Evolutionary conservation across 1,140 invertebrate species (phyloP).

Genomic region (Drosophila melanica): DNA sequence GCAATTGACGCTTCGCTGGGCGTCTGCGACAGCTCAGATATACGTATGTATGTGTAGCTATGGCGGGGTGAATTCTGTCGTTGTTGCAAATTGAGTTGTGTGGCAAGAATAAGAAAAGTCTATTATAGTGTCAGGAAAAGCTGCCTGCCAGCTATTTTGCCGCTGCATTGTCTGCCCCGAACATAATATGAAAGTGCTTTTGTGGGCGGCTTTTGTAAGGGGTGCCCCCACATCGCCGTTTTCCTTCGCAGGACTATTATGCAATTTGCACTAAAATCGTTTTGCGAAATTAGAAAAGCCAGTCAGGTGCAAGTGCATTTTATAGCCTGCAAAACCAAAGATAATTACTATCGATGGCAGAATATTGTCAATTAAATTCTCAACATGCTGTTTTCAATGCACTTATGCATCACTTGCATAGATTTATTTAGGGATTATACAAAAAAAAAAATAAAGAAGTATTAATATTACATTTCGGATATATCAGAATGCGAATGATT

Average conservation of each 20-base stretch:
- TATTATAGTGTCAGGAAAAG: slow-evolving; percentile 67
- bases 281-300: slow-evolving; percentile 76
- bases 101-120: slow-evolving; percentile 81
- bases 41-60: slow-evolving; percentile 9
- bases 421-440: slow-evolving; percentile 47
- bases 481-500: slow-evolving; percentile 2
- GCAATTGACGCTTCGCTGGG: slow-evolving; percentile 81
- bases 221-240: slow-evolving; percentile 34
- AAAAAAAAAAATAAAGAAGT: slow-evolving; percentile 2
- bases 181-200: slow-evolving; percentile 47
- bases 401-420: slow-evolving; percentile 62
- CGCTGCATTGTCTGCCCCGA: slow-evolving; percentile 68
- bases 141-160: slow-evolving; percentile 72
- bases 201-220: slow-evolving; percentile 67
- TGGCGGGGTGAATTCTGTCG: not conserved
- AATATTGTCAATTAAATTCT: not conserved
- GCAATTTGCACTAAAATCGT: slow-evolving; percentile 78
- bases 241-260: slow-evolving; percentile 37
- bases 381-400: slow-evolving; percentile 42
- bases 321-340: not conserved
- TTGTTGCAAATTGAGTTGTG: slow-evolving; percentile 76
- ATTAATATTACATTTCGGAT: slow-evolving; percentile 22
- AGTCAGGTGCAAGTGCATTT: slow-evolving; percentile 52
- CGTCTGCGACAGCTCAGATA: slow-evolving; percentile 64
- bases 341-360: not conserved